Base-by-base conservation (phyloP, 2,113 vertebrate genomes). In the Hyperopisus bebe region DNA sequence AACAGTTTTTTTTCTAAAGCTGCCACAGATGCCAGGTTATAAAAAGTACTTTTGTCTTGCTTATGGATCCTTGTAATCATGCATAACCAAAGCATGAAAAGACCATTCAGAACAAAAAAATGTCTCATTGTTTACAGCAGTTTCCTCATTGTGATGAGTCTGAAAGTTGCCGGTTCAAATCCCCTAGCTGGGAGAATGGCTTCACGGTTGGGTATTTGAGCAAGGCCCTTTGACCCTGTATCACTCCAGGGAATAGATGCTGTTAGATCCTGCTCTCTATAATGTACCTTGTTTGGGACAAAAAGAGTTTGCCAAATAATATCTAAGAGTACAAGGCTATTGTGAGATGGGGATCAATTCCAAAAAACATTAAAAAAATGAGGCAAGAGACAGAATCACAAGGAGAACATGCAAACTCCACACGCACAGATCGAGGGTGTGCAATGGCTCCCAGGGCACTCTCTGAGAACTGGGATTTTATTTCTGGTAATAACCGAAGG, bases 41-140 rank as follows among this genome's bases (percentile, higher is more conserved):
- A 84, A 84, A 83, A 83, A 11, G 8, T 84, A 47, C 80, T 46
- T 47, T 84, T 86, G 48, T 86, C 11, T 15, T 50, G 48, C 11
- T 53, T 86, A 51, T 51, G 39, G 19, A 46, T 5, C 24, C n/a
- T 86, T 48, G 84, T 31, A 27, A 86, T 50, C 46, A 86, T 48
- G 84, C 48, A 84, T n/a, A 84, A 84, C 7, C 82, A 46, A 24
- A 47, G 21, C 44, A 86, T 86, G 84, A 86, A 48, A 51, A 86
- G 84, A 47, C 82, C 82, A 84, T 84, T 84, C 21, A 84, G 82
- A 84, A n/a, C 10, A 31, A 31, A 51, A 86, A 86, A 31, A 50
- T 6, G 47, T 46, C 0, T 24, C 44, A 47, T 84, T 84, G 82
- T 84, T 84, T 46, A 44, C 46, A 46, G 17, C 9, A 47, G 44